Base-by-base conservation (phyloP, 2,797 vertebrate genomes). In the Nothura maculosa region DNA sequence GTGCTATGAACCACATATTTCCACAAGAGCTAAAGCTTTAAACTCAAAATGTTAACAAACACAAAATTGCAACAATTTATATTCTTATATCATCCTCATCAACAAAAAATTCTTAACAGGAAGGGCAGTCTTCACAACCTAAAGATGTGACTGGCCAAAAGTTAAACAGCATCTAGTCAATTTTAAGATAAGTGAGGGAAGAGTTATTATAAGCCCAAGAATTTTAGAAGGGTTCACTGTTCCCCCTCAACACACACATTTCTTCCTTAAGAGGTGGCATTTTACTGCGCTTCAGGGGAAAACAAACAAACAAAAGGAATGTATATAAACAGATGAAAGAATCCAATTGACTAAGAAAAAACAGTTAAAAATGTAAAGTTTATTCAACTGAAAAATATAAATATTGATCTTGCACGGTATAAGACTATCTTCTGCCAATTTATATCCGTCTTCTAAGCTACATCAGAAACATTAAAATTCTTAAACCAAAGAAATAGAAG, bases 401-500 rank as follows among this genome's bases (percentile, higher is more conserved):
- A 36, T 55, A 63, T 67, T 91, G 61, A 43, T 5, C 74, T 45
- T 58, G 12, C 45, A 38, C 38, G 12, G 38, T 38, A 38, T 38
- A 38, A 38, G 38, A 38, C 40, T 55, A 48, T 32, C 36, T 92
- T 88, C 38, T 81, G 47, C 14, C 38, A 67, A 85, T 73, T 85
- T 11, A 83, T 57, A 32, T 47, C 69, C 74, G 75, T 27, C 36
- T 67, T 86, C 80, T 62, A 75, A 42, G 61, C 84, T 86, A 20
- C 60, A 88, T 61, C 21, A 83, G 78, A 77, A 13, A 42, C 47
- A 82, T 87, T 81, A 89, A 69, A 90, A 91, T 63, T 76, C 68
- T 85, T 69, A 74, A 64, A 28, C 11, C 36, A 64, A 61, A 87
- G 2, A 83, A 42, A 57, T 14, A 4, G 27, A 62, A 48, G 3